These are phyloP conservation scores for Leptopilina clavipes DNA, from an alignment of 1,140 invertebrate species.

Conservation along the genomic window DNA sequence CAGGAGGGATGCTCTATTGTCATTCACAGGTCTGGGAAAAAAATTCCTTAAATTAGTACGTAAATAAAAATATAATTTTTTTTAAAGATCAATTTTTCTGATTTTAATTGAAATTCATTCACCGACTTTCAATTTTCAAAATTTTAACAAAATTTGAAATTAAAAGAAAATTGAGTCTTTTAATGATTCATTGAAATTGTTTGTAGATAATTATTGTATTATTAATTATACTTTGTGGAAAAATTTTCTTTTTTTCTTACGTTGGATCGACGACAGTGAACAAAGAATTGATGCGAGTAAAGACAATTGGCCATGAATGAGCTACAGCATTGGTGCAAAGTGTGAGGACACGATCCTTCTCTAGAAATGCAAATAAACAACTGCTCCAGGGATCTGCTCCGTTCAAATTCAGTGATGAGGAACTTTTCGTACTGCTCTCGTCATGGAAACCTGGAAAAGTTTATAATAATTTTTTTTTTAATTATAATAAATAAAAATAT, in stretches of 20 bases:
- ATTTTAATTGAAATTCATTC: too few relatives aligned
- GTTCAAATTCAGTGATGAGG: conserved; percentile 75
- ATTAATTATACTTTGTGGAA: neutral
- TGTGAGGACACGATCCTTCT: conserved; percentile 84
- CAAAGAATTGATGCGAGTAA: conserved; percentile 90
- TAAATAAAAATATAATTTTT: too few relatives aligned
- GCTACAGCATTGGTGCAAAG: conserved; percentile 89
- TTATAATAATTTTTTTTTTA: too few relatives aligned
- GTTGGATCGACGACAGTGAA: conserved; percentile 97
- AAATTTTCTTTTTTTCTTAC: conserved; percentile 77
- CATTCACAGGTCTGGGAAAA: conserved; percentile 92
- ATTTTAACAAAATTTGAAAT: too few relatives aligned
- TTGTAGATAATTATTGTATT: neutral
- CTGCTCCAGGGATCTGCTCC: conserved; percentile 90
- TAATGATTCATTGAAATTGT: too few relatives aligned
- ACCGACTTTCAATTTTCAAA: too few relatives aligned
- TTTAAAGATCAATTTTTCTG: too few relatives aligned
- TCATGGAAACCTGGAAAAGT: conserved; percentile 78
- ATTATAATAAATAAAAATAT: too few relatives aligned
- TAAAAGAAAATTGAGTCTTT: too few relatives aligned
- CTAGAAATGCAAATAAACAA: conserved; percentile 89
- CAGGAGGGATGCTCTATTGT: conserved; percentile 95
- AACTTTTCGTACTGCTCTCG: conserved; percentile 79
- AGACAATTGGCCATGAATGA: conserved; percentile 97
- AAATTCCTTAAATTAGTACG: conserved; percentile 43